phyloP scores from a whole-genome alignment of 2,797 vertebrate species.

The Peromyscus eremicus region DNA sequence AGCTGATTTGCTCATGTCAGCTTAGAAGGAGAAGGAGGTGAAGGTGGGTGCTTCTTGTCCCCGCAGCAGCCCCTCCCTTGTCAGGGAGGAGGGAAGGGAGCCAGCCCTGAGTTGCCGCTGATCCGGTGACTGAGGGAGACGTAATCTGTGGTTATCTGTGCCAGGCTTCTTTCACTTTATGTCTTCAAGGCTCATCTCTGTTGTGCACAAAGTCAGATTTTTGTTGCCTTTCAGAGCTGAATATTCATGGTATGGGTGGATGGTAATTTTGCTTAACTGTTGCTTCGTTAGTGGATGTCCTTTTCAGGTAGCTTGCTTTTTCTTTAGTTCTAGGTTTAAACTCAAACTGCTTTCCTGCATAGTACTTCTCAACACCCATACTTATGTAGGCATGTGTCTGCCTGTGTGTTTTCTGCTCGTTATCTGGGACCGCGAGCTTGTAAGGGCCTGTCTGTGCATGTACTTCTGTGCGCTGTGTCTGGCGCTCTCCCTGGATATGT shows the following conservation, averaged over 20 bases:
- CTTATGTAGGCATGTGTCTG: neutral
- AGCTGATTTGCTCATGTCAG: neutral
- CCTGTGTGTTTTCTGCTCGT: neutral
- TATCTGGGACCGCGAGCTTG: neutral
- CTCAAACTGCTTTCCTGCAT: neutral
- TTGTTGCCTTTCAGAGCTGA: neutral
- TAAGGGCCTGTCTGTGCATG: neutral
- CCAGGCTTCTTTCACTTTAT: neutral
- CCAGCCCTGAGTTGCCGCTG: no score
- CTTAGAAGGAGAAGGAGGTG: neutral
- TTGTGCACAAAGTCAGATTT: neutral
- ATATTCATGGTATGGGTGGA: neutral
- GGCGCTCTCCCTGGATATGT: neutral
- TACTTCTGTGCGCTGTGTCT: neutral
- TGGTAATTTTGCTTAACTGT: neutral
- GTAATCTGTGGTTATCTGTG: neutral
- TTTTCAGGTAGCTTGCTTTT: neutral
- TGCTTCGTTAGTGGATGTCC: neutral
- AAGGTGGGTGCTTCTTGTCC: neutral
- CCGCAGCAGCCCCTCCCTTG: neutral
- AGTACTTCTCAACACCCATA: neutral
- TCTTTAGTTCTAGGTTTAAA: neutral
- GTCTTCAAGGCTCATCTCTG: neutral
- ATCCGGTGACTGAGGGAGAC: neutral
- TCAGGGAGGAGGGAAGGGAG: neutral